Base-by-base conservation (phyloP, 2,113 vertebrate species). In the Atherinomorus stipes region DNA sequence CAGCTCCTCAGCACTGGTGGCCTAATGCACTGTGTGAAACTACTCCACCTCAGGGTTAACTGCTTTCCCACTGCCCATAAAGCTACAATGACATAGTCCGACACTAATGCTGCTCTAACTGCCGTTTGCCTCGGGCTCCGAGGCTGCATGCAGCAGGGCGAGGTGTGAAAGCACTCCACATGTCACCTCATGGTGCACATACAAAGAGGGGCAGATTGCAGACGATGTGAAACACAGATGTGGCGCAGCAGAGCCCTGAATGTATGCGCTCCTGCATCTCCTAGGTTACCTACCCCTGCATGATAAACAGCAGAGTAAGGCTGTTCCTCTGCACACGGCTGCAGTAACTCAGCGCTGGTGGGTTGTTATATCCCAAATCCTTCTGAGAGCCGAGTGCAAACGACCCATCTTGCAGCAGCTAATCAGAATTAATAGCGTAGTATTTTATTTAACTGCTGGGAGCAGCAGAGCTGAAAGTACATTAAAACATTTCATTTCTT, bases 21-120 rank as follows among this genome's bases (percentile, higher is more conserved):
- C 49, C 52, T 84, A 85, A 84, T 83, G 61, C 54, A 74, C 69
- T 61, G 52, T 49, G 69, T 67, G 67, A 74, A 69, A 56, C 59
- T 10, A 4, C 76, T 74, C 52, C 44, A 69, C 78, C 80, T 69
- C 81, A 25, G 75, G 84, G 50, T 85, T 63, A 75, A 64, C 76
- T 62, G 71, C 34, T 68, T 62, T 79, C 80, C 28, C 70, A 28
- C 69, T 45, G 71, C 50, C 71, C 49, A 25, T 76, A 40, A 73
- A 76, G 65, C 74, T 66, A 21, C 53, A 37, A 22, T 64, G 77
- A 85, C 86, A 77, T 74, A 58, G 83, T 83, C 78, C 13, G 60
- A 70, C 75, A 69, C 66, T 84, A 78, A 85, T 66, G 65, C 58
- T 13, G 72, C 77, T 79, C 54, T 78, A 71, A 80, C 76, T 54